phyloP scores from a whole-genome alignment of 2,888 invertebrate genomes.

The Polia nebulosa region DNA sequence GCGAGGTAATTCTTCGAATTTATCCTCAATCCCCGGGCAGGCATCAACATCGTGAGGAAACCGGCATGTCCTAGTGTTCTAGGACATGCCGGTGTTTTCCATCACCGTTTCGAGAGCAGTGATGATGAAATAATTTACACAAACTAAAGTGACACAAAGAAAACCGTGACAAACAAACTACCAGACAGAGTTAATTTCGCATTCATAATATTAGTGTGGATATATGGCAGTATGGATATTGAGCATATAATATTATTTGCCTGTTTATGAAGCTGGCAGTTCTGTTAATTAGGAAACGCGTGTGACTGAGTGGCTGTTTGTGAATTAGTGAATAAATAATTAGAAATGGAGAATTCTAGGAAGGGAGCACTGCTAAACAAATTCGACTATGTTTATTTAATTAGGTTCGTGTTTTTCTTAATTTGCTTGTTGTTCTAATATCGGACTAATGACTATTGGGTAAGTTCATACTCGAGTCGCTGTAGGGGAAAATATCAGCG shows the following conservation, averaged over 20 bases:
- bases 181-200: neutral
- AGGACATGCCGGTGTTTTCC: too few relatives aligned
- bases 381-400: neutral
- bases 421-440: neutral
- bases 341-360: slow-evolving; percentile 1
- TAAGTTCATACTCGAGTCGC: too few relatives aligned
- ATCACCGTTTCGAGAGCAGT: too few relatives aligned
- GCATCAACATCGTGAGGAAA: too few relatives aligned
- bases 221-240: neutral
- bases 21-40: too few relatives aligned
- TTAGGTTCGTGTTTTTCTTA: slow-evolving; percentile 1
- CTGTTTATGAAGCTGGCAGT: slow-evolving; percentile 17
- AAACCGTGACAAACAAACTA: neutral
- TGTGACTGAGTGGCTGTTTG: slow-evolving; percentile 34
- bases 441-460: neutral
- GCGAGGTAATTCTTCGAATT: too few relatives aligned
- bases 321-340: slow-evolving; percentile 39
- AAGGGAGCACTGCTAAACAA: slow-evolving; percentile 3
- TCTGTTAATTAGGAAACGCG: slow-evolving; percentile 29
- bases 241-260: slow-evolving; percentile 27
- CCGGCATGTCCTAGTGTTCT: too few relatives aligned
- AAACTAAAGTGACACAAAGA: too few relatives aligned
- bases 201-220: neutral
- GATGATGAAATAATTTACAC: too few relatives aligned
- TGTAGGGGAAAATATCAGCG: neutral